phyloP scores from a whole-genome alignment of 2,797 vertebrate species.

The Acestrorhynchus altus region DNA sequence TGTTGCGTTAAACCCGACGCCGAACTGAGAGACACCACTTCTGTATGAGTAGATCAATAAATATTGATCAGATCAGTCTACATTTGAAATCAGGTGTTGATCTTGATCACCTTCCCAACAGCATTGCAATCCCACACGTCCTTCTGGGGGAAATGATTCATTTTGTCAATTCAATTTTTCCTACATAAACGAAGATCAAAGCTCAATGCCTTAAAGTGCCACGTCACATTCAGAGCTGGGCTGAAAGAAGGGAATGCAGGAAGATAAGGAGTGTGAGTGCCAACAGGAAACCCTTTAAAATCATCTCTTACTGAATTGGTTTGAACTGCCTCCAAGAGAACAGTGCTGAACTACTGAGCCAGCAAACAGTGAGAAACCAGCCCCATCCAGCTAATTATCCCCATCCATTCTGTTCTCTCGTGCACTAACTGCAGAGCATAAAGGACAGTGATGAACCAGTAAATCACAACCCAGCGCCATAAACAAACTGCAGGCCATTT shows the following conservation, averaged over 20 bases:
- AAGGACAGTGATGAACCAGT: slow-evolving; percentile 7
- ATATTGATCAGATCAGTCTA: no score
- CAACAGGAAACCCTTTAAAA: slow-evolving; percentile 26
- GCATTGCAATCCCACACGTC: no score
- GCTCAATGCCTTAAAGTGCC: background rate
- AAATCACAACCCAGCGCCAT: background rate
- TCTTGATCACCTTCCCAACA: no score
- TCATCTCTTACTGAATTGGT: slow-evolving; percentile 16
- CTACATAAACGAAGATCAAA: background rate
- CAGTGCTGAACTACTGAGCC: slow-evolving; percentile 19
- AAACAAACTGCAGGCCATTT: background rate
- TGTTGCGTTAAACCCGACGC: no score
- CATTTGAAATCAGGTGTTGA: no score
- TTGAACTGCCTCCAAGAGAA: slow-evolving; percentile 34
- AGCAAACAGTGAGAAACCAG: slow-evolving; percentile 1
- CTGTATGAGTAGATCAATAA: no score
- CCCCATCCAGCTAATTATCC: slow-evolving; percentile 3
- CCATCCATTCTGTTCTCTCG: background rate
- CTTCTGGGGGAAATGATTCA: no score
- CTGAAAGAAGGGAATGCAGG: slow-evolving; percentile 15
- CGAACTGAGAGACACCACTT: no score
- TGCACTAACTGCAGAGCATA: background rate
- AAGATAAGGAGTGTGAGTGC: slow-evolving; percentile 6
- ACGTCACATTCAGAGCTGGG: slow-evolving; percentile 12
- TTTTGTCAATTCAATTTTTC: no score